These are phyloP conservation scores for Drosophila erecta DNA, from an alignment of 1,140 invertebrate species.

Conservation along the genomic window DNA sequence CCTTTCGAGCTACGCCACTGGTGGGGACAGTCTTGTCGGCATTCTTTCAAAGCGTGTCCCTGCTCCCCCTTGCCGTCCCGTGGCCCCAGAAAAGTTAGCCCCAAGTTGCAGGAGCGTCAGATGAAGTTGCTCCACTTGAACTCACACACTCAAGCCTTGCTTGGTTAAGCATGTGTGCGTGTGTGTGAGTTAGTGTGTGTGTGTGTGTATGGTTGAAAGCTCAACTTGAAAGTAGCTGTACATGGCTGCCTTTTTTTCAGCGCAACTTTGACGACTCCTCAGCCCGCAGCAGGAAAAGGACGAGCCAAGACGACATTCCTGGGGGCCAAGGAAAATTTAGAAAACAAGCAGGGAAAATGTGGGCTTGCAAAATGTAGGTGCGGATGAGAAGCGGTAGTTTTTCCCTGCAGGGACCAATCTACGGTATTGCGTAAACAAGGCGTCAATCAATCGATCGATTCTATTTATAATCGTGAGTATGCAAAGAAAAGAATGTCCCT, in stretches of 20 bases:
- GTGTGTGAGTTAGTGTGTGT: conserved; percentile 4
- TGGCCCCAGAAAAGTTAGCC: conserved; percentile 31
- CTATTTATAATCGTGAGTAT: conserved; percentile 3
- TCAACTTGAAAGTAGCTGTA: conserved; percentile 66
- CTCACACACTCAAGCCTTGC: conserved; percentile 52
- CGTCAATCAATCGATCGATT: conserved; percentile 22
- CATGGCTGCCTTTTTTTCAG: conserved; percentile 44
- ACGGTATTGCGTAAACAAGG: conserved; percentile 16
- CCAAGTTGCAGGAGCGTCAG: conserved; percentile 70
- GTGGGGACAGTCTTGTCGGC: conserved; percentile 52
- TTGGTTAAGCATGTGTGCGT: conserved; percentile 32
- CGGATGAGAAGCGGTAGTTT: not conserved
- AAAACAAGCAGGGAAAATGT: conserved; percentile 11
- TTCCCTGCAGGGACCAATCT: not conserved
- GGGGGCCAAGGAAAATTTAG: not conserved
- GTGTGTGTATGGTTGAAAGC: conserved; percentile 30
- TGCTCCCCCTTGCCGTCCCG: not conserved
- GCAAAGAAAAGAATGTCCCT: not conserved
- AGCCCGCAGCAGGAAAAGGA: conserved; percentile 22
- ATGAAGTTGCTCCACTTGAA: conserved; percentile 74
- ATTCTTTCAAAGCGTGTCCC: conserved; percentile 60
- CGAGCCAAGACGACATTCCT: conserved; percentile 39
- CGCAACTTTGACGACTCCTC: conserved; percentile 55
- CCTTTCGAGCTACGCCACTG: conserved; percentile 8
- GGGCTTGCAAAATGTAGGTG: conserved; percentile 18